A percentile compares a stretch with the other conserved stretches of the same genome.
These are phyloP conservation scores for Apamea epomidion DNA, from an alignment of 2,888 invertebrate genomes.

Conservation along the genomic window DNA sequence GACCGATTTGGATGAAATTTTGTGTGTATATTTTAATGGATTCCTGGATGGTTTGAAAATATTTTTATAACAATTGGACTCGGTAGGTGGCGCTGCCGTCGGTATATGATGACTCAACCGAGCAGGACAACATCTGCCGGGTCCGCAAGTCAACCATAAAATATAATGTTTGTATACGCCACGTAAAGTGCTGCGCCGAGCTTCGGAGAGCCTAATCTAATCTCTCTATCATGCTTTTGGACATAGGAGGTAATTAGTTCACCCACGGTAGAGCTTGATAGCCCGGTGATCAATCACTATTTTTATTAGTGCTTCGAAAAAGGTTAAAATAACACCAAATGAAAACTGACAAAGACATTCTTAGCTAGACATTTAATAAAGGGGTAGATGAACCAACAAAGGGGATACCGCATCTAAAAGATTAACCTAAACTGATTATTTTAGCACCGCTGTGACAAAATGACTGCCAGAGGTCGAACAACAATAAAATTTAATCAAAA, in stretches of 20 bases:
- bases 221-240: neutral
- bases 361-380: conserved; percentile 24
- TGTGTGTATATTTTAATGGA: no score
- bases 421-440: conserved; percentile 55
- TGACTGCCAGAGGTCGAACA: conserved; percentile 58
- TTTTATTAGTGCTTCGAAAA: neutral
- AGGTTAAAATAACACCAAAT: neutral
- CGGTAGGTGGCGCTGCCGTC: no score
- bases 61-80: no score
- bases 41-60: no score
- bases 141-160: neutral
- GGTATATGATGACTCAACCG: no score
- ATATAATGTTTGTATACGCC: neutral
- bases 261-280: neutral
- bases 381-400: conserved; percentile 24
- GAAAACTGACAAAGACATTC: conserved; percentile 7
- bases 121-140: no score
- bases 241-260: neutral
- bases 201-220: neutral
- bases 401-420: conserved; percentile 36
- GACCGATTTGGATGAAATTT: no score
- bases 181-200: no score
- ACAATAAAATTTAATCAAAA: conserved; percentile 76
- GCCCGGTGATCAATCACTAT: neutral
- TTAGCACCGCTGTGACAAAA: conserved; percentile 51